These are phyloP conservation scores for Euzophera pinguis DNA, from an alignment of 2,888 invertebrate species.

Conservation along the genomic window DNA sequence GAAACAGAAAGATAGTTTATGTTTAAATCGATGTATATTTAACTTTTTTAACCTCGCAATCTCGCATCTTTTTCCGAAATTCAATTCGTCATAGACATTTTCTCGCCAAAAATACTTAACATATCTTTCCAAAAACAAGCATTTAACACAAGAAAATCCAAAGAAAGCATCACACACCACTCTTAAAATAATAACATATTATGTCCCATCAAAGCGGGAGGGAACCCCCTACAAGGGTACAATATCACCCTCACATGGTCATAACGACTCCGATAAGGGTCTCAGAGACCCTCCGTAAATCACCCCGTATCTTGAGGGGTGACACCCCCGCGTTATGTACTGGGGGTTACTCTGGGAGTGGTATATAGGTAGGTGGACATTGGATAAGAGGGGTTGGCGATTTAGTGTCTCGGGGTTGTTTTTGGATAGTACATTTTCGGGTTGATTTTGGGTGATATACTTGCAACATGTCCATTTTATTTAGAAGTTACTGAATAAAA, in stretches of 20 bases:
- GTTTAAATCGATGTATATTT: too few relatives aligned
- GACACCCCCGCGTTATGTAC: conserved; percentile 57
- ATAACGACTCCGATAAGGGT: conserved; percentile 78
- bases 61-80: too few relatives aligned
- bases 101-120: not conserved
- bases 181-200: conserved; percentile 73
- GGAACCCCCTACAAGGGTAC: conserved; percentile 48
- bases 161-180: conserved; percentile 50
- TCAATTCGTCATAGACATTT: too few relatives aligned
- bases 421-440: not conserved
- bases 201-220: conserved; percentile 64
- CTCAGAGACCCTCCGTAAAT: conserved; percentile 73
- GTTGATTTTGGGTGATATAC: not conserved
- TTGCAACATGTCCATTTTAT: too few relatives aligned
- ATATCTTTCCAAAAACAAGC: not conserved
- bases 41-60: too few relatives aligned
- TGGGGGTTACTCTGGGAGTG: conserved; percentile 24
- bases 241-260: conserved; percentile 79
- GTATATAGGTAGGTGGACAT: conserved; percentile 9
- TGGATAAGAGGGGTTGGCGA: conserved; percentile 2
- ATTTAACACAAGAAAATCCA: conserved; percentile 40
- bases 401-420: conserved; percentile 3
- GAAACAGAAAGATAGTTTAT: too few relatives aligned
- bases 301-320: conserved; percentile 71
- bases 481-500: too few relatives aligned